Conservation (phyloP, 1,140 invertebrate species). For the Eueides isabella region DNA sequence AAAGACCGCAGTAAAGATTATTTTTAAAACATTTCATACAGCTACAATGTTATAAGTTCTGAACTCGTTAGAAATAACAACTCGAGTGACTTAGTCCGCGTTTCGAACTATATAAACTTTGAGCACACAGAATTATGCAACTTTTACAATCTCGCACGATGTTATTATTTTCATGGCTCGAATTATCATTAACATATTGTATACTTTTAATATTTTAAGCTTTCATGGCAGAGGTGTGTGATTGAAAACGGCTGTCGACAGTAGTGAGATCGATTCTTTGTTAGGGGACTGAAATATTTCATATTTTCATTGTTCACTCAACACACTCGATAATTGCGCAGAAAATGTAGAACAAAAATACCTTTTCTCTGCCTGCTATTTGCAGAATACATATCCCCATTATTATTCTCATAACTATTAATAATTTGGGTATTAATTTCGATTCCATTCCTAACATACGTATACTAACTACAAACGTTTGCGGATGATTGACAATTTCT, state of each 20-base stretch:
- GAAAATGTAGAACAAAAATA: no score
- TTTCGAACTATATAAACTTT: constrained; percentile 23
- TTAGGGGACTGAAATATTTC: no score
- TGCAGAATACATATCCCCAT: no score
- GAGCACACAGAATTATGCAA: constrained; percentile 30
- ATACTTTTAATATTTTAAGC: background rate
- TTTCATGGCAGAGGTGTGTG: no score
- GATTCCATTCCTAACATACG: background rate
- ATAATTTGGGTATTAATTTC: background rate
- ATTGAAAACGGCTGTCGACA: no score
- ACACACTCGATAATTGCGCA: no score
- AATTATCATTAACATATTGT: background rate
- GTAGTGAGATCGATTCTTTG: no score
- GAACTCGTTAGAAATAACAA: constrained; percentile 36
- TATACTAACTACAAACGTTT: no score
- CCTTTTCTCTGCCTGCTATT: no score
- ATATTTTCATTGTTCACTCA: no score
- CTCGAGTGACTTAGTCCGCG: constrained; percentile 21
- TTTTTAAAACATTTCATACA: constrained; percentile 17
- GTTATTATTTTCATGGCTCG: background rate
- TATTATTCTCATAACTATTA: no score
- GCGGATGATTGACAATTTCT: no score
- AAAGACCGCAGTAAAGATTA: background rate
- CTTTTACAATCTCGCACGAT: constrained; percentile 10
- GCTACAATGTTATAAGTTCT: constrained; percentile 21